A percentile compares a stretch with the other conserved stretches of the same genome.
Evolutionary conservation across 2,113 vertebrate genomes (phyloP).

Genomic region (Dolichallabes microphthalmus): DNA sequence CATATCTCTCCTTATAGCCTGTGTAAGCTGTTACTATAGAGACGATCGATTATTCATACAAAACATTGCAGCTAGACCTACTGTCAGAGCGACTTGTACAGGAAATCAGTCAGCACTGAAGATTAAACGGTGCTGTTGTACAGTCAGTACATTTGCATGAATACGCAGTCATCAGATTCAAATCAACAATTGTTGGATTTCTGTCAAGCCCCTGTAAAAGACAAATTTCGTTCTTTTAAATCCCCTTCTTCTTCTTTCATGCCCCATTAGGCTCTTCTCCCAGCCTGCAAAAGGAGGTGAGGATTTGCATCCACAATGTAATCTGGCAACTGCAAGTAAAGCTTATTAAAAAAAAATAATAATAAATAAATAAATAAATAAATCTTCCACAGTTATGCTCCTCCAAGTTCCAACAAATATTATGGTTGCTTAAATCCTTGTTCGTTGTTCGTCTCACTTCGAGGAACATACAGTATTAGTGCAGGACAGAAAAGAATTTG

Average conservation of each 20-base stretch:
- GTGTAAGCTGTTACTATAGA: not conserved
- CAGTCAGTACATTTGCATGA: not conserved
- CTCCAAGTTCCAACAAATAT: conserved; percentile 13
- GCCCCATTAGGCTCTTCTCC: conserved; percentile 43
- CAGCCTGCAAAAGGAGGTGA: conserved; percentile 24
- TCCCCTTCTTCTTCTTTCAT: conserved; percentile 29
- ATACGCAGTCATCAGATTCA: not conserved
- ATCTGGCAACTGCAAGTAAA: conserved; percentile 36
- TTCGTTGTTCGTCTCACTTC: conserved; percentile 23
- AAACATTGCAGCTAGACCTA: not conserved
- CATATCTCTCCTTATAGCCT: not conserved
- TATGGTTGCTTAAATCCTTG: conserved; percentile 10
- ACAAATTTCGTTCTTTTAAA: conserved; percentile 21
- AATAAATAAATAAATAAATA: too few species aligned
- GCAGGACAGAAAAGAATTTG: not conserved
- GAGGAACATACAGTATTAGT: conserved; percentile 2
- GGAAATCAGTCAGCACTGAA: not conserved
- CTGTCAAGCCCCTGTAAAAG: conserved; percentile 15
- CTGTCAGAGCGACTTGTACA: not conserved
- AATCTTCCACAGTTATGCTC: not conserved
- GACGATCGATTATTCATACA: not conserved
- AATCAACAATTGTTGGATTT: not conserved
- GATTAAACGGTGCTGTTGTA: not conserved
- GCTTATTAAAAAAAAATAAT: conserved; percentile 7
- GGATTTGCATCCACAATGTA: conserved; percentile 44